Base-by-base conservation (phyloP, 2,888 invertebrate species). In the Drosophila peninsularis region DNA sequence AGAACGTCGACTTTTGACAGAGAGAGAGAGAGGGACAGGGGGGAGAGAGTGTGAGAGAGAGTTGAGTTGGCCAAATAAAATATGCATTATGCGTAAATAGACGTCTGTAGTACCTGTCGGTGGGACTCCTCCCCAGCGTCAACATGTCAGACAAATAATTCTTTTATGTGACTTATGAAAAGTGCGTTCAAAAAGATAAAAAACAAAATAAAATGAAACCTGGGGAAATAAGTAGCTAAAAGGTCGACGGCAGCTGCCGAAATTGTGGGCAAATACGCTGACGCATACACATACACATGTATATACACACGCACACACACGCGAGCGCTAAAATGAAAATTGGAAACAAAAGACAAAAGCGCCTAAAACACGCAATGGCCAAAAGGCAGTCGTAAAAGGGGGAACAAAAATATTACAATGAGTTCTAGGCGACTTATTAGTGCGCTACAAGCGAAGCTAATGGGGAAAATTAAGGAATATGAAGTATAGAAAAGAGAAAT, bases 101-200 rank as follows among this genome's bases (percentile, higher is more conserved):
- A 75, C 69, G 63, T 53, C 53, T 69, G 61, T 36, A 27, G 56
- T 57, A 78, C 61, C 78, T 78, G 61, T 37, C 32, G 45, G 39
- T 36, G 42, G 7, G 24, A 0, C 36, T 32, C 52, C 36, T 19
- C 27, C 56, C 66, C 64, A 57, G 50, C 75, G 73, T 63, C 73
- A 88, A 65, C 72, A 75, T 88, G 88, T 67, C 72, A 64, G 73
- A 82, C 82, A 76, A 79, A 88, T 69, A 88, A 88, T 88, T 73
- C 65, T 62, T 85, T 85, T 63, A 85, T 85, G 70, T 64, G 85
- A 87, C 85, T 82, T 82, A 67, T 73, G 70, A 82, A 82, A 79
- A 73, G 62, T 62, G 60, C 63, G 57, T 32, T 30, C 1, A 30
- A 30, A 30, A 42, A 42, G 21, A 42, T 53, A 50, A 21, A 60